Percentiles rank a stretch among this genome's conserved stretches.
Evolutionary conservation across 2,888 invertebrate species (phyloP).

Genomic region (Synergus laeviventris): DNA sequence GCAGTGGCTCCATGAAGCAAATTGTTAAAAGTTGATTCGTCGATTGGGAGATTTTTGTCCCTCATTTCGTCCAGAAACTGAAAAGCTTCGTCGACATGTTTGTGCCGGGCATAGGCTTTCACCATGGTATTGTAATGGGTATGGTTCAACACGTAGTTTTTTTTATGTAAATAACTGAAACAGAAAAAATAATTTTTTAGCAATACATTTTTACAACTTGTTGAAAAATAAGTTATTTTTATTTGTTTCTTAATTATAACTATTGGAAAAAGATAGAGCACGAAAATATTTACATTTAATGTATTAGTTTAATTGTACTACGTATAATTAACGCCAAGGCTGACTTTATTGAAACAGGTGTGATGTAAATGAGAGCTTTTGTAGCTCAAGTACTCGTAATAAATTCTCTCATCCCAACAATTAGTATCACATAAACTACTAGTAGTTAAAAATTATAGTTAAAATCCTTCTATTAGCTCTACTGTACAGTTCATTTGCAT

Average conservation of each 20-base stretch:
- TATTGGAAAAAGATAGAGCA: not conserved
- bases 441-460: not conserved
- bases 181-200: not conserved
- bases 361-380: not conserved
- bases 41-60: constrained; percentile 80
- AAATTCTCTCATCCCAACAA: not conserved
- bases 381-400: not conserved
- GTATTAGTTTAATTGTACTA: not conserved
- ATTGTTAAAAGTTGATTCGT: constrained; percentile 85
- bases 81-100: constrained; percentile 87
- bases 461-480: not conserved
- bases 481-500: not conserved
- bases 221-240: not conserved
- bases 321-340: not conserved
- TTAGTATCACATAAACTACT: not conserved
- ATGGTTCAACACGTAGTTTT: constrained; percentile 83
- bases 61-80: constrained; percentile 90
- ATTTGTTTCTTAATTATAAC: not conserved
- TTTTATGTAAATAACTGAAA: constrained; percentile 76
- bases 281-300: not conserved
- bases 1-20: constrained; percentile 90
- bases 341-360: not conserved
- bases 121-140: constrained; percentile 93
- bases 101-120: constrained; percentile 92
- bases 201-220: not conserved